A percentile compares a stretch with the other conserved stretches of the same genome.
These are phyloP conservation scores for Chrysomela aeneicollis DNA, from an alignment of 2,888 invertebrate species.

Conservation along the genomic window DNA sequence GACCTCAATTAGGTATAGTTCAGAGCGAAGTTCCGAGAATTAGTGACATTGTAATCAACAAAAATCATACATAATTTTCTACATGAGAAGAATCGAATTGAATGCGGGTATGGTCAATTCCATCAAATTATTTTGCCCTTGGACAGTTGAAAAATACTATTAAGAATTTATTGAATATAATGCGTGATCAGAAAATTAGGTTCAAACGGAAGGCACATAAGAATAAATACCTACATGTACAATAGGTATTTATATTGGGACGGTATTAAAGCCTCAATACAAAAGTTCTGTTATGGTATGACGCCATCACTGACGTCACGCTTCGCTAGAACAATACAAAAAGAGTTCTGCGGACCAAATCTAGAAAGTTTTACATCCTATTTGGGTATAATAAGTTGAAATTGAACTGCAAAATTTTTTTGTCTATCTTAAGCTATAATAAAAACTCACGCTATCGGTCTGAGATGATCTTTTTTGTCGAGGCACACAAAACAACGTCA, in stretches of 20 bases:
- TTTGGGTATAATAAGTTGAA: background rate
- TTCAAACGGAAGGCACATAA: background rate
- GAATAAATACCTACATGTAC: background rate
- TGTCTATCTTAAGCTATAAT: background rate
- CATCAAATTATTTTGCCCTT: background rate
- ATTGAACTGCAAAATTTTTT: background rate
- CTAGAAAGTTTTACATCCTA: background rate
- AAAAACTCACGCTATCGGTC: slow-evolving; percentile 64
- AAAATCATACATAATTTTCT: background rate
- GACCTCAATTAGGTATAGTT: background rate
- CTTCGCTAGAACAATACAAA: background rate
- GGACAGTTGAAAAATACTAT: background rate
- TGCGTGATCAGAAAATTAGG: too few relatives aligned
- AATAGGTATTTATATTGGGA: background rate
- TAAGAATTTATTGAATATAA: background rate
- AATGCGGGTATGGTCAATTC: background rate
- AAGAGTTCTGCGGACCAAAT: background rate
- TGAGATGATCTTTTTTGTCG: slow-evolving; percentile 68
- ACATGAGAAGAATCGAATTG: background rate
- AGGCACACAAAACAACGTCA: slow-evolving; percentile 70
- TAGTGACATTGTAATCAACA: background rate
- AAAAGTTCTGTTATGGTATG: slow-evolving; percentile 23
- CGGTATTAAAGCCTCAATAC: slow-evolving; percentile 5
- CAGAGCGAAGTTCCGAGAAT: too few relatives aligned
- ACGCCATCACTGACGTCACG: slow-evolving; percentile 23